phyloP scores from a whole-genome alignment of 2,888 invertebrate species.

The Cordilura impudica region DNA sequence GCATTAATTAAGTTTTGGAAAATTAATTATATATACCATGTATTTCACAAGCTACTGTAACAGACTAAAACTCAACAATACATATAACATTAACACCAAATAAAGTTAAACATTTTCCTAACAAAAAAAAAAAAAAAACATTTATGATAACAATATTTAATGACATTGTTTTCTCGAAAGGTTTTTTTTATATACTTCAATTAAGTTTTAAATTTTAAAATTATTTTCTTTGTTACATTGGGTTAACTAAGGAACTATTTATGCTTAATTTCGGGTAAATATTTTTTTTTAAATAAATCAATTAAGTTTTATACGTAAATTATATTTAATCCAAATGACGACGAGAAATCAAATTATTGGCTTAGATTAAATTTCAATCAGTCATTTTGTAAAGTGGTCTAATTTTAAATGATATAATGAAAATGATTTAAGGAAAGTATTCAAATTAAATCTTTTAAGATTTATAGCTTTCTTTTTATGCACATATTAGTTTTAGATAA shows the following conservation, averaged over 20 bases:
- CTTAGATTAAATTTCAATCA: conserved; percentile 56
- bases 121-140: not conserved
- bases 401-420: too few species aligned
- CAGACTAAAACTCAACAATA: not conserved
- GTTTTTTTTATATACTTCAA: not conserved
- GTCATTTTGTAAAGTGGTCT: conserved; percentile 23
- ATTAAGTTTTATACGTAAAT: conserved; percentile 46
- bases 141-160: not conserved
- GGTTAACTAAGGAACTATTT: not conserved
- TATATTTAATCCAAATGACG: conserved; percentile 42
- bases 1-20: conserved; percentile 50
- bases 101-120: conserved; percentile 5
- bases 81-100: conserved; percentile 23
- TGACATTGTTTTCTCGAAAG: conserved; percentile 34
- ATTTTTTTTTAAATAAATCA: conserved; percentile 56
- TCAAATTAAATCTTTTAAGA: too few species aligned
- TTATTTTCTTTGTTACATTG: conserved; percentile 3
- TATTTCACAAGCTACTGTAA: conserved; percentile 42
- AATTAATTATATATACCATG: conserved; percentile 34
- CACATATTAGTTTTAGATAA: too few species aligned
- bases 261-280: conserved; percentile 30
- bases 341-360: conserved; percentile 14
- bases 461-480: too few species aligned
- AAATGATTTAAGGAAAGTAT: too few species aligned
- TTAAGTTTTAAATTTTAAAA: too few species aligned